Evolutionary conservation across 2,888 invertebrate species (phyloP), one percentile per base, ranked within the genome.

Genomic region (Branchellion lobata): DNA sequence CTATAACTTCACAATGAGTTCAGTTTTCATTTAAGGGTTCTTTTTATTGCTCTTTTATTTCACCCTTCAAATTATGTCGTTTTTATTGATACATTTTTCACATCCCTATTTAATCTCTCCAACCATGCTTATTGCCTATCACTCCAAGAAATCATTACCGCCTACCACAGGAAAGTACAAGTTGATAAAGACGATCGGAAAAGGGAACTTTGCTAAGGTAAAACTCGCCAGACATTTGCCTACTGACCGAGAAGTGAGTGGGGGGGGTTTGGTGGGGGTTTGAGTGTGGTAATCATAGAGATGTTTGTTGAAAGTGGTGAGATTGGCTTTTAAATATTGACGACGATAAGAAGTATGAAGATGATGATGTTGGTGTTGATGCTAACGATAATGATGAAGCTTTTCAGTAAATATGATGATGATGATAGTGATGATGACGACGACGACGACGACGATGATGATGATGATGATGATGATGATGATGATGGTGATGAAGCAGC

Each of bases 181-280:
- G 90, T 91, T 99, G 87, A 92, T 99, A 88, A 99, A 99, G 90
- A 99, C 99, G 85, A 98, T 98, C 89, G 98, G 98, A 87, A 98
- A 98, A 89, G 98, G 98, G 81, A 98, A 98, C 91, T 98, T 98
- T 90, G 97, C 97, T 88, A 97, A 99, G 91, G 89, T 99, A 86
- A 96, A 99, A 90, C 91, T 99, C 85, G 99, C 99, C 86, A 97
- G 96, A 89, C 99, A 99, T 91, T 93, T 99, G 85, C 98, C 98
- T 85, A 99, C 99, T 84, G 97, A 97, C 86, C 96, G 96, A 90
- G 98, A 99, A 91, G 99, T 91, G 83, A 88, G 87, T 40, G 47
- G n/a, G n/a, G n/a, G n/a, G n/a, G n/a, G n/a, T n/a, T n/a, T n/a
- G n/a, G n/a, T n/a, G n/a, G n/a, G n/a, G 24, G 8, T 21, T 2